Percentiles rank a stretch among this genome's conserved stretches.
These are phyloP conservation scores for Melieria crassipennis DNA, from an alignment of 2,888 invertebrate genomes.

Conservation along the genomic window DNA sequence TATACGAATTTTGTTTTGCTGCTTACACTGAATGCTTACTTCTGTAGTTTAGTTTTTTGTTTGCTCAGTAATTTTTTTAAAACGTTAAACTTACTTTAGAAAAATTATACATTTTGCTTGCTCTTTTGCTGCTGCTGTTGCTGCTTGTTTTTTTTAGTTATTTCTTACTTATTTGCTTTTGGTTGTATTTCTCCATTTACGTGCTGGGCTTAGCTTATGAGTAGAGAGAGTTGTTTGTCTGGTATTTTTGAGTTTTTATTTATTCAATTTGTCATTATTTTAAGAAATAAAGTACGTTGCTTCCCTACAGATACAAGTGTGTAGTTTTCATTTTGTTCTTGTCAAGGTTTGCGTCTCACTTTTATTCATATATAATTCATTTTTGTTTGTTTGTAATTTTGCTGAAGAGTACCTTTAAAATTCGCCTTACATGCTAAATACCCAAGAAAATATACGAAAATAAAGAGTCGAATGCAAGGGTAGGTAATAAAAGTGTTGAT, in stretches of 20 bases:
- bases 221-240: background rate
- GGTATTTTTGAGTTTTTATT: conserved; percentile 15
- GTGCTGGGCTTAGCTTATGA: too few species aligned
- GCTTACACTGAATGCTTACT: conserved; percentile 32
- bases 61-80: conserved; percentile 16
- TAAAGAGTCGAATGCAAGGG: conserved; percentile 52
- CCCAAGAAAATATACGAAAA: conserved; percentile 26
- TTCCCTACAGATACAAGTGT: conserved; percentile 43
- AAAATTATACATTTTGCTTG: conserved; percentile 15
- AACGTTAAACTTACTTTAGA: conserved; percentile 19
- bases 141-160: background rate
- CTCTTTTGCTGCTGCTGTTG: conserved; percentile 33
- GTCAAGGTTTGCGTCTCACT: too few species aligned
- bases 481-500: conserved; percentile 58
- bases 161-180: conserved; percentile 46
- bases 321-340: conserved; percentile 40
- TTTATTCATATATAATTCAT: too few species aligned
- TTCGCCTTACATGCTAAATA: conserved; percentile 48
- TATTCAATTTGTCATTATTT: conserved; percentile 2
- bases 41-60: conserved; percentile 41
- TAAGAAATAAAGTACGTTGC: conserved; percentile 49
- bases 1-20: conserved; percentile 18
- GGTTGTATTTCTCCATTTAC: too few species aligned
- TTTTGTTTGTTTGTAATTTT: conserved; percentile 48
- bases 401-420: conserved; percentile 44